Percentiles rank a stretch among this genome's conserved stretches.
Evolutionary conservation across 2,797 vertebrate species (phyloP).

Genomic region (Pogoniulus pusillus): DNA sequence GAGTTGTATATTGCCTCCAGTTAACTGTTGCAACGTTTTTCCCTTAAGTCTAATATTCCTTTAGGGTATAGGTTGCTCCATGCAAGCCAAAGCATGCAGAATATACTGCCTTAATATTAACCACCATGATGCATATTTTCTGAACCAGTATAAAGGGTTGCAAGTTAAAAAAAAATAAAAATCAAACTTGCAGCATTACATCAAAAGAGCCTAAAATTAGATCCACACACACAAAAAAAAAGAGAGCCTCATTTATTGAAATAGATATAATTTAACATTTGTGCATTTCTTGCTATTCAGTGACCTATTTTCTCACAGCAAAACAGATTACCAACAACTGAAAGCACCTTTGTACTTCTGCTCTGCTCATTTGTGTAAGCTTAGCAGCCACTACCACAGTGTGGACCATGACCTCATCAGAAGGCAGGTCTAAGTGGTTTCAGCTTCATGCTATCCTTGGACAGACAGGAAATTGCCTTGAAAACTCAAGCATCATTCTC

Average conservation of each 20-base stretch:
- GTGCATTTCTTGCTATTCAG: not conserved
- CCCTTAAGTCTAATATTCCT: not conserved
- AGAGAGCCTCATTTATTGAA: not conserved
- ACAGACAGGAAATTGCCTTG: fast-evolving
- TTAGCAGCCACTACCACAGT: not conserved
- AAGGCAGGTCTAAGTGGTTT: not conserved
- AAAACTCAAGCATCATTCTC: not conserved
- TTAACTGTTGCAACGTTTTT: not conserved
- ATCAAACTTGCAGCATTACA: not conserved
- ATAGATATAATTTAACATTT: not conserved
- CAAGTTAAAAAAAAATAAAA: not conserved
- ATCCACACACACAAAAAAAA: not conserved
- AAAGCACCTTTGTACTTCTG: not conserved
- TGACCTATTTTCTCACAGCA: not conserved
- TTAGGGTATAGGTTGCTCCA: not conserved
- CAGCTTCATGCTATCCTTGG: not conserved
- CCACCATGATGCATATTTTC: not conserved
- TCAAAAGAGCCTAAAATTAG: not conserved
- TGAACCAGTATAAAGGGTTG: not conserved
- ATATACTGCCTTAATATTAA: not conserved
- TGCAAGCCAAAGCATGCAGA: not conserved
- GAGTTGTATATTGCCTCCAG: not conserved
- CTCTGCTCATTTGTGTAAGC: not conserved
- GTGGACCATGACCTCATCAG: not conserved
- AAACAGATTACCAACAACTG: not conserved